These are phyloP conservation scores for Rousettus madagascariensis DNA, from an alignment of 2,797 vertebrate species.

Conservation along the genomic window DNA sequence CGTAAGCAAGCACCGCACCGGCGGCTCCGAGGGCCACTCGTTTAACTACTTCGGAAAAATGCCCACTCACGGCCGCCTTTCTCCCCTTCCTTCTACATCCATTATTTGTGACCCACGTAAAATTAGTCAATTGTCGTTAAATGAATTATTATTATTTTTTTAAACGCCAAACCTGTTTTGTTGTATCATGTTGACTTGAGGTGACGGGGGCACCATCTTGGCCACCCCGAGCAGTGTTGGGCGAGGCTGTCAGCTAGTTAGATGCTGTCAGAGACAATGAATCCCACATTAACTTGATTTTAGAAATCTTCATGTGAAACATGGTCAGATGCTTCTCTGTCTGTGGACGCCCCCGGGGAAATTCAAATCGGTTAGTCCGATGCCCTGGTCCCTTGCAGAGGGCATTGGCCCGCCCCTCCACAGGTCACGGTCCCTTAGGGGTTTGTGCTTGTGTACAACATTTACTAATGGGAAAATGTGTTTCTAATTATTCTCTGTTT, in stretches of 20 bases:
- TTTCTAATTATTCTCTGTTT: neutral
- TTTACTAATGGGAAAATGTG: neutral
- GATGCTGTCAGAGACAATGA: constrained; percentile 44
- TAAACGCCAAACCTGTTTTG: constrained; percentile 65
- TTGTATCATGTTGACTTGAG: constrained; percentile 69
- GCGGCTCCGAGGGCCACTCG: neutral
- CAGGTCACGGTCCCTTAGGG: neutral
- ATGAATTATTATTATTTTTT: neutral
- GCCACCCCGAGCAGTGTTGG: constrained; percentile 68
- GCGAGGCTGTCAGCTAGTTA: neutral
- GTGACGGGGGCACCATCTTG: constrained; percentile 43
- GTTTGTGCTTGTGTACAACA: neutral
- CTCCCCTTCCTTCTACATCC: neutral
- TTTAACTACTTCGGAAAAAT: constrained; percentile 14
- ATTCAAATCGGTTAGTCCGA: neutral
- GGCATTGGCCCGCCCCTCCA: neutral
- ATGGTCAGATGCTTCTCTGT: neutral
- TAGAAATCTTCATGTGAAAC: neutral
- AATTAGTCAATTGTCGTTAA: neutral
- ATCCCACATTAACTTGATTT: neutral
- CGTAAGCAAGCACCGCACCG: neutral
- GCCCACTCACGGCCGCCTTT: neutral
- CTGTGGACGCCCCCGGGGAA: neutral
- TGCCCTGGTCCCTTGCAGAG: neutral
- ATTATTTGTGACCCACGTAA: constrained; percentile 12